Percentiles rank a stretch among this genome's conserved stretches.
Evolutionary conservation across 2,888 invertebrate genomes (phyloP).

Genomic region (Hyalella azteca): DNA sequence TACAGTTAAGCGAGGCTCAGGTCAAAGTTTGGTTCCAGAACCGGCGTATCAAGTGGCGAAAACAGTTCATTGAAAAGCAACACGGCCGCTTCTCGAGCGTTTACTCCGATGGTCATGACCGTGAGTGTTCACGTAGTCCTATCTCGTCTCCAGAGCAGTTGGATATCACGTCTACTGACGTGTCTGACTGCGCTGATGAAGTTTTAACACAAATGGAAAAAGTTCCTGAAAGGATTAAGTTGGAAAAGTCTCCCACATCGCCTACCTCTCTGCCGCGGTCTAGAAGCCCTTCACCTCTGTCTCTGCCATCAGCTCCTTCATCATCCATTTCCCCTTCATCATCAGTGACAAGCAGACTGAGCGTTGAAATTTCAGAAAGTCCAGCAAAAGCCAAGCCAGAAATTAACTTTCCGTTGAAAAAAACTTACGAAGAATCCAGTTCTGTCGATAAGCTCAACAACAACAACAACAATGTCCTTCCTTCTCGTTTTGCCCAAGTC

Average conservation of each 20-base stretch:
- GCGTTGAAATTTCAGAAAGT: background rate
- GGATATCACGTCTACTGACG: background rate
- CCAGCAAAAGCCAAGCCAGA: no score
- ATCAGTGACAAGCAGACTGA: background rate
- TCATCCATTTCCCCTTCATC: background rate
- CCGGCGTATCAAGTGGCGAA: conserved; percentile 93
- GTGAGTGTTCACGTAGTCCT: conserved; percentile 9
- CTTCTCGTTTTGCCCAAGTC: no score
- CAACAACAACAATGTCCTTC: no score
- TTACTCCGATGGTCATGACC: background rate
- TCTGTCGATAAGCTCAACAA: no score
- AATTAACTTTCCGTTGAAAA: no score
- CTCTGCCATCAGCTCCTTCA: background rate
- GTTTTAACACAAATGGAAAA: background rate
- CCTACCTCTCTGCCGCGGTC: background rate
- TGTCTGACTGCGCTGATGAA: background rate
- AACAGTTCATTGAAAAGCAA: conserved; percentile 90
- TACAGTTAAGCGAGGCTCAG: conserved; percentile 76
- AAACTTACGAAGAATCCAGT: no score
- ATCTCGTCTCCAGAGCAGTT: conserved; percentile 13
- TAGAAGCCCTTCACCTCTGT: conserved; percentile 7
- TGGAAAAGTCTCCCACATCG: background rate
- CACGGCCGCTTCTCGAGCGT: conserved; percentile 73
- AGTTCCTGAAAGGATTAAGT: background rate
- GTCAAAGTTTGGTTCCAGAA: conserved; percentile 90